phyloP scores from a whole-genome alignment of 1,140 invertebrate genomes.

The Cyphomyrmex costatus region DNA sequence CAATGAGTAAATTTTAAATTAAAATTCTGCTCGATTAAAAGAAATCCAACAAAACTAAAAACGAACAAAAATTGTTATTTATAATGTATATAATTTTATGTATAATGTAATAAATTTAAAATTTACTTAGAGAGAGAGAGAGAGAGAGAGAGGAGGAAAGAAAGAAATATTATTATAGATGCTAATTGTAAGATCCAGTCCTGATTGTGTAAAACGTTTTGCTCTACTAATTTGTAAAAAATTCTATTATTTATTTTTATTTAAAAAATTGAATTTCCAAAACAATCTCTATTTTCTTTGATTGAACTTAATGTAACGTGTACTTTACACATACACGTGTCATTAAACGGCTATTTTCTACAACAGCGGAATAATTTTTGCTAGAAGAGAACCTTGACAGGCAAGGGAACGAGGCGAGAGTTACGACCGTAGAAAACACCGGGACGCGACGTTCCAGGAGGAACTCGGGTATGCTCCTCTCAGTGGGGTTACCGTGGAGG shows the following conservation, averaged over 20 bases:
- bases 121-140: too few species aligned
- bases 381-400: neutral
- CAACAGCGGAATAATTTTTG: constrained; percentile 64
- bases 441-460: constrained; percentile 53
- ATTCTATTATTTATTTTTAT: neutral
- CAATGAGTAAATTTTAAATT: neutral
- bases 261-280: neutral
- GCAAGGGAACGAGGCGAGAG: constrained; percentile 37
- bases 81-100: too few species aligned
- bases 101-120: too few species aligned
- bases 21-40: neutral
- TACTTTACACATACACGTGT: neutral
- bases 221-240: neutral
- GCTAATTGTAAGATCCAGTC: too few species aligned
- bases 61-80: neutral
- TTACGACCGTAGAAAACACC: constrained; percentile 34
- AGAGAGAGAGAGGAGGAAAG: too few species aligned
- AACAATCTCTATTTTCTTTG: neutral
- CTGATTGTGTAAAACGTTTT: too few species aligned
- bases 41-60: neutral
- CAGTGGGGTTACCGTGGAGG: constrained; percentile 64
- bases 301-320: constrained; percentile 3
- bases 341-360: constrained; percentile 7
- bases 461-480: constrained; percentile 56
- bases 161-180: too few species aligned